These are phyloP conservation scores for Hemibagrus wyckioides DNA, from an alignment of 2,113 vertebrate species.

Conservation along the genomic window DNA sequence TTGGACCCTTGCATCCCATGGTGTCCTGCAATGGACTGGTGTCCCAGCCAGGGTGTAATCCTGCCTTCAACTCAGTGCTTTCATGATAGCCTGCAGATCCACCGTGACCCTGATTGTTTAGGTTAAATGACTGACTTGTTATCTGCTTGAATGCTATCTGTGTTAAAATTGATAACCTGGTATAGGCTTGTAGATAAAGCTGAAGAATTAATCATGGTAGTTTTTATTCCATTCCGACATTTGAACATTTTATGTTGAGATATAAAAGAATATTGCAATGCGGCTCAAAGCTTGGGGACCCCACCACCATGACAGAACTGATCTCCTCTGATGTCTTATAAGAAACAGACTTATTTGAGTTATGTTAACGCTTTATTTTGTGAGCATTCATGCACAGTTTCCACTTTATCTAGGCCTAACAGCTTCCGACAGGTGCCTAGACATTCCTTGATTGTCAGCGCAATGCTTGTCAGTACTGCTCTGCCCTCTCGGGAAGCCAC, in stretches of 20 bases:
- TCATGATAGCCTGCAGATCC: background rate
- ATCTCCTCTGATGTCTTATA: background rate
- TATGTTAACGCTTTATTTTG: background rate
- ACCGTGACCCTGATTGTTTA: background rate
- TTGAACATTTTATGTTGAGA: background rate
- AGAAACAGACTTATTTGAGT: background rate
- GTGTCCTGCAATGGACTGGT: too few species aligned
- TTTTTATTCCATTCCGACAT: conserved; percentile 5
- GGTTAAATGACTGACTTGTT: background rate
- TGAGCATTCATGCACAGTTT: conserved; percentile 20
- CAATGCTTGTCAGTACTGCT: conserved; percentile 49
- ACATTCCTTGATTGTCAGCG: conserved; percentile 48
- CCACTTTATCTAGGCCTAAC: conserved; percentile 36
- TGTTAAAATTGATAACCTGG: background rate
- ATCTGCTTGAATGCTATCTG: background rate
- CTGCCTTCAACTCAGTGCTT: background rate
- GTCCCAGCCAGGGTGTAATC: background rate
- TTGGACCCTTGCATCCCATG: background rate
- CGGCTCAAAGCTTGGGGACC: background rate
- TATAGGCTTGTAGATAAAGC: background rate
- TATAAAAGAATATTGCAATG: background rate
- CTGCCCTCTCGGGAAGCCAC: conserved; percentile 39
- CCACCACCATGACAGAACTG: background rate
- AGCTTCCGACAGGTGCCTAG: conserved; percentile 51
- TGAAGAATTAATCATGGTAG: background rate